Percentiles rank a stretch among this genome's conserved stretches.
These are phyloP conservation scores for Conopomorpha cramerella DNA, from an alignment of 1,140 invertebrate species.

Conservation along the genomic window DNA sequence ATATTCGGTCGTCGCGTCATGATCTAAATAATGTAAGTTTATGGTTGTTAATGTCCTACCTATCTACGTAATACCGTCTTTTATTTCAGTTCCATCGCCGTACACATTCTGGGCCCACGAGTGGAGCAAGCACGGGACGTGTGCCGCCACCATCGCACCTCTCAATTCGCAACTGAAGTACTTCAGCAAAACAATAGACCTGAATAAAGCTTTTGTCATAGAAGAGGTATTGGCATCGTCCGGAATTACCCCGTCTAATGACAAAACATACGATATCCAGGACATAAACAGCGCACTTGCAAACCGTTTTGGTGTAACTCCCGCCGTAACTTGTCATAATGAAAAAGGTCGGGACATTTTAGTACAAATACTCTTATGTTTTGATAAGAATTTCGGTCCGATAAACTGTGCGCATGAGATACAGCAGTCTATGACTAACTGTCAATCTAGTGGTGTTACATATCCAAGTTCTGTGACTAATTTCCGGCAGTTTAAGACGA, in stretches of 20 bases:
- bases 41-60: too few relatives aligned
- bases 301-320: constrained; percentile 59
- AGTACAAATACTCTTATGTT: constrained; percentile 70
- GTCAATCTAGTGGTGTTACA: too few relatives aligned
- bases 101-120: background rate
- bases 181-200: constrained; percentile 62
- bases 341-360: constrained; percentile 65
- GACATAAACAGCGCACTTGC: constrained; percentile 65
- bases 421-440: too few relatives aligned
- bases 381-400: too few relatives aligned
- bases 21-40: too few relatives aligned
- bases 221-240: constrained; percentile 60
- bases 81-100: constrained; percentile 50
- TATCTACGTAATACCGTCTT: too few relatives aligned
- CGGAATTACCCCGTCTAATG: constrained; percentile 63
- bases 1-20: too few relatives aligned
- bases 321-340: constrained; percentile 65
- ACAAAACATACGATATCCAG: constrained; percentile 59
- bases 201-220: constrained; percentile 69
- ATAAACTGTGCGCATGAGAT: too few relatives aligned
- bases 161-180: background rate
- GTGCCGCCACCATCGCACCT: background rate
- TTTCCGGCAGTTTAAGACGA: too few relatives aligned
- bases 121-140: background rate
- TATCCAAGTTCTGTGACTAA: too few relatives aligned